phyloP scores from a whole-genome alignment of 1,140 invertebrate species.

The Potamilus streckersoni region DNA sequence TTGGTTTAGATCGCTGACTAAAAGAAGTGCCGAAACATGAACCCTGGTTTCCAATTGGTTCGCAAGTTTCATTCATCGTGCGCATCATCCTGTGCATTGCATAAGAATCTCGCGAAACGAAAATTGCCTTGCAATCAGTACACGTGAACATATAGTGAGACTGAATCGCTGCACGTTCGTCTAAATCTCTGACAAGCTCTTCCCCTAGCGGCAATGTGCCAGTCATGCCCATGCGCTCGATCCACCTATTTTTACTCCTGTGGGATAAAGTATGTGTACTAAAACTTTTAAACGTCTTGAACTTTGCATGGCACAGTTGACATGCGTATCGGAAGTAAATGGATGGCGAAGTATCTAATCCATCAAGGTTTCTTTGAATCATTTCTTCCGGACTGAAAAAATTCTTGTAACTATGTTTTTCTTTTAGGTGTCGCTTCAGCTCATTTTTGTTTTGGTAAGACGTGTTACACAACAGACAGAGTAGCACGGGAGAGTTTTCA shows the following conservation, averaged over 20 bases:
- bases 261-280: conserved; percentile 25
- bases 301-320: conserved; percentile 22
- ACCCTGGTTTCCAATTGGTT: not conserved
- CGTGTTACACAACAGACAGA: conserved; percentile 23
- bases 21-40: not conserved
- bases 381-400: not conserved
- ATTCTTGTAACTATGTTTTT: conserved; percentile 11
- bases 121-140: conserved; percentile 44
- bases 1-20: not conserved
- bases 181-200: conserved; percentile 22
- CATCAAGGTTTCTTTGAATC: not conserved
- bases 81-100: conserved; percentile 59
- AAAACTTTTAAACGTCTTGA: conserved; percentile 27
- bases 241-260: not conserved
- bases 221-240: conserved; percentile 4
- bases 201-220: conserved; percentile 21
- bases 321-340: conserved; percentile 28
- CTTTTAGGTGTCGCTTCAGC: conserved; percentile 16
- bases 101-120: conserved; percentile 46
- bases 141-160: conserved; percentile 41
- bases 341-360: conserved; percentile 6
- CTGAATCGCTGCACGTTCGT: conserved; percentile 2
- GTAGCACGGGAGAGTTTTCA: not conserved
- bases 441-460: conserved; percentile 14
- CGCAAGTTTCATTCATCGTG: conserved; percentile 45